Conservation (phyloP, 2,113 vertebrate genomes). For the Notarius quadriscutis region DNA sequence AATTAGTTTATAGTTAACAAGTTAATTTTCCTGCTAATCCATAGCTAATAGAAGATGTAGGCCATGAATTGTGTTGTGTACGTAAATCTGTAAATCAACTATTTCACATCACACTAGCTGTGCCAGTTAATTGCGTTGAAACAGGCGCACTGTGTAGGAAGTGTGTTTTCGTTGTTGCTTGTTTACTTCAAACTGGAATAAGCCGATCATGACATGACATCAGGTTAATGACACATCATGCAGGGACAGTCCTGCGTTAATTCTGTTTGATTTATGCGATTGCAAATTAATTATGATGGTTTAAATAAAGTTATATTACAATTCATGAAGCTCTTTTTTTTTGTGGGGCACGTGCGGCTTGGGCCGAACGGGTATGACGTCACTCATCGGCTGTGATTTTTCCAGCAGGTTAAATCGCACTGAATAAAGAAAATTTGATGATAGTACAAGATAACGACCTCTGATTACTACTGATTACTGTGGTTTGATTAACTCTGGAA, state of each 20-base stretch:
- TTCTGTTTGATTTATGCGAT: background rate
- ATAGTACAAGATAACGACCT: background rate
- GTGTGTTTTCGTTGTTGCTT: background rate
- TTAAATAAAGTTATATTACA: background rate
- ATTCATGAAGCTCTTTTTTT: background rate
- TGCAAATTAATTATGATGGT: background rate
- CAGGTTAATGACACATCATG: background rate
- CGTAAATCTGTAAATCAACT: background rate
- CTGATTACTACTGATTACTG: background rate
- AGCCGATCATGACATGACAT: background rate
- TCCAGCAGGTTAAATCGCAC: background rate
- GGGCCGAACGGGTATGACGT: background rate
- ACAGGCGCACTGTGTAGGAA: background rate
- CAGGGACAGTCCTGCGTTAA: background rate
- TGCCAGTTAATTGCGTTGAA: background rate
- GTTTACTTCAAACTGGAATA: background rate
- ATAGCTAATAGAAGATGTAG: background rate
- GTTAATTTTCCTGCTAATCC: background rate
- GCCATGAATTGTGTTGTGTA: background rate
- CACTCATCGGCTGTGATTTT: background rate
- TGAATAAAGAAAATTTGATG: background rate
- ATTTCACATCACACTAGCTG: background rate
- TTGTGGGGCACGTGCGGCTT: background rate
- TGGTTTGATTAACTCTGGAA: background rate
- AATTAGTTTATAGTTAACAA: background rate